Conservation (phyloP, 53 echinoderm and acorn worm species). For the Paelopatides confundens region DNA sequence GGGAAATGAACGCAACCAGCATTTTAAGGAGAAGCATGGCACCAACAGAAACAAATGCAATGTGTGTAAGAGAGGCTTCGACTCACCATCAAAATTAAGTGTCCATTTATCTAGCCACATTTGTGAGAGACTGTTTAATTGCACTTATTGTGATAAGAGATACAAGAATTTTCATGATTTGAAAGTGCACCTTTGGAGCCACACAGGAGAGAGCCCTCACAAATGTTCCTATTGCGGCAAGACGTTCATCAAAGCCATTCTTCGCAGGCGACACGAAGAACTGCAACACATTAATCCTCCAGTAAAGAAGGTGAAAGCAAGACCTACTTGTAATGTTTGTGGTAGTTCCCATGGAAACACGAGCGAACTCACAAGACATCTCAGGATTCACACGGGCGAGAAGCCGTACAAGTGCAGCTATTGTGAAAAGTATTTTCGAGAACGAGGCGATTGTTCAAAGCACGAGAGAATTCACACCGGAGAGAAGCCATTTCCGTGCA, state of each 20-base stretch:
- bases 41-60: neutral
- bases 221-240: neutral
- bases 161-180: neutral
- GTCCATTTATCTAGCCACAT: neutral
- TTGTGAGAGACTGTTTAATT: neutral
- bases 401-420: too few relatives aligned
- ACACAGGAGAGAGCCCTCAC: conserved; percentile 7
- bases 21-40: too few relatives aligned
- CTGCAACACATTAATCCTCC: neutral
- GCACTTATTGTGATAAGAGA: neutral
- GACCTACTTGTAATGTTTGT: neutral
- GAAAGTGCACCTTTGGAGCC: neutral
- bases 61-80: neutral
- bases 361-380: neutral
- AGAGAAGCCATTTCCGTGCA: neutral
- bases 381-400: neutral
- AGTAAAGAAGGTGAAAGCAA: neutral
- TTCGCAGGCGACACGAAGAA: neutral
- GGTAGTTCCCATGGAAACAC: neutral
- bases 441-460: neutral
- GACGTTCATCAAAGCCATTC: neutral
- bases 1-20: too few relatives aligned
- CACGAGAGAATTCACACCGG: neutral
- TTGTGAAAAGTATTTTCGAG: too few relatives aligned
- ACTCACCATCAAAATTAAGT: neutral